Conservation (phyloP, 92 coral and sea anemone genomes). For the Zoanthus solanderi region DNA sequence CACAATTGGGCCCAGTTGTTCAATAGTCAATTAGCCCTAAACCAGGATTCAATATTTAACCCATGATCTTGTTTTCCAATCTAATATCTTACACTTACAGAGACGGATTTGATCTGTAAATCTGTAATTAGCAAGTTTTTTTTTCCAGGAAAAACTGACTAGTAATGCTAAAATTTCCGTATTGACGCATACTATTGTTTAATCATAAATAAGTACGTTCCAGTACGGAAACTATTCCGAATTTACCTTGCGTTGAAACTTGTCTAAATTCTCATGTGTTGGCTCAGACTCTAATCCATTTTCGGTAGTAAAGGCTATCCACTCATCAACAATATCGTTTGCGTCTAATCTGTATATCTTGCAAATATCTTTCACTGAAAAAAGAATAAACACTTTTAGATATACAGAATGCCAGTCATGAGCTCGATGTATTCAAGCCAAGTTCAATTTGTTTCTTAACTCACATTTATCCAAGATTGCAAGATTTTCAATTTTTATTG, state of each 20-base stretch:
- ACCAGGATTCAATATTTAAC: too few relatives aligned
- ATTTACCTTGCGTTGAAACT: constrained; percentile 85
- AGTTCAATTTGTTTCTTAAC: constrained; percentile 23
- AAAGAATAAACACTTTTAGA: neutral
- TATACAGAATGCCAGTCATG: neutral
- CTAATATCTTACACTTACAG: too few relatives aligned
- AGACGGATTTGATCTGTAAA: too few relatives aligned
- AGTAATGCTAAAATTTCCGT: too few relatives aligned
- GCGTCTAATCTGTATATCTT: constrained; percentile 57
- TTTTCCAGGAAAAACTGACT: too few relatives aligned
- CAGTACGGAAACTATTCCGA: neutral
- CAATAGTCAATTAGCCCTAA: too few relatives aligned
- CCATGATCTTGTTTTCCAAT: too few relatives aligned
- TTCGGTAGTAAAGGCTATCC: constrained; percentile 79
- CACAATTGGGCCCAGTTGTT: too few relatives aligned
- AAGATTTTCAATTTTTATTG: constrained; percentile 76
- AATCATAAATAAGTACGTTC: too few relatives aligned
- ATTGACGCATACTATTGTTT: too few relatives aligned
- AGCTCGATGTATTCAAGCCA: neutral
- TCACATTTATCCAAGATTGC: constrained; percentile 85
- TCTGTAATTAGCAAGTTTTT: too few relatives aligned
- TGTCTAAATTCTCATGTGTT: constrained; percentile 64
- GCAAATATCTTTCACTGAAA: constrained; percentile 89
- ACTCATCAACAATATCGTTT: constrained; percentile 73
- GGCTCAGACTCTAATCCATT: constrained; percentile 57